phyloP scores from a whole-genome alignment of 2,797 vertebrate genomes.

The Lepus oiostolus region DNA sequence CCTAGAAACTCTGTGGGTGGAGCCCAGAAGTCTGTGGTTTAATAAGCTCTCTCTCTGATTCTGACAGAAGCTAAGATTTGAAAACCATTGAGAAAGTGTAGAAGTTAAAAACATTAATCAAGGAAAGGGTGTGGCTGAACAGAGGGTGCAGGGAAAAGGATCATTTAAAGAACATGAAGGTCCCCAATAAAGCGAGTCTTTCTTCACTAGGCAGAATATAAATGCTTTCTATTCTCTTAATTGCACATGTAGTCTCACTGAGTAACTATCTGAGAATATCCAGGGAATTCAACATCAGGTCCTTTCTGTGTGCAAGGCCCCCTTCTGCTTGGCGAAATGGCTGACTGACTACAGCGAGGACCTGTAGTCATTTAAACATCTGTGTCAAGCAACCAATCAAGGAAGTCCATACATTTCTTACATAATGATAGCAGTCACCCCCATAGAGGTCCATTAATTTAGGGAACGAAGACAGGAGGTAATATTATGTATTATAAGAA shows the following conservation, averaged over 20 bases:
- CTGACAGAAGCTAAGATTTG: not conserved
- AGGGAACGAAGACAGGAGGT: not conserved
- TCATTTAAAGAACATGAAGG: not conserved
- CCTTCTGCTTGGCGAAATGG: not conserved
- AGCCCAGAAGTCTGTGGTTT: not conserved
- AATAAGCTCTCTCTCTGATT: not conserved
- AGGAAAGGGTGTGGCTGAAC: rapidly evolving
- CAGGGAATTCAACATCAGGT: not conserved
- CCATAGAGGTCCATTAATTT: not conserved
- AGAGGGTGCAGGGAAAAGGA: not conserved
- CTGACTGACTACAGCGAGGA: not conserved
- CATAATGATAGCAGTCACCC: not conserved
- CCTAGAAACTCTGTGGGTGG: not conserved
- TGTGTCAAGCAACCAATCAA: not conserved
- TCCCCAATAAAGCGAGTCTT: not conserved
- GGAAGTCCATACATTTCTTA: not conserved
- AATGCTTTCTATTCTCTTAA: not conserved
- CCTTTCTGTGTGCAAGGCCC: not conserved
- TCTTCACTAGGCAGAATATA: not conserved
- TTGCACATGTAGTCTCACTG: not conserved
- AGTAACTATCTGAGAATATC: not conserved
- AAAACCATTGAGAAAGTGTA: not conserved
- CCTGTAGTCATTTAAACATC: not conserved
- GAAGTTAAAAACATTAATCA: not conserved
- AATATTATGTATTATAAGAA: not conserved